Evolutionary conservation across 2,797 vertebrate genomes (phyloP), one percentile per base, ranked within the genome.

Genomic region (Pyrocephalus nanus): DNA sequence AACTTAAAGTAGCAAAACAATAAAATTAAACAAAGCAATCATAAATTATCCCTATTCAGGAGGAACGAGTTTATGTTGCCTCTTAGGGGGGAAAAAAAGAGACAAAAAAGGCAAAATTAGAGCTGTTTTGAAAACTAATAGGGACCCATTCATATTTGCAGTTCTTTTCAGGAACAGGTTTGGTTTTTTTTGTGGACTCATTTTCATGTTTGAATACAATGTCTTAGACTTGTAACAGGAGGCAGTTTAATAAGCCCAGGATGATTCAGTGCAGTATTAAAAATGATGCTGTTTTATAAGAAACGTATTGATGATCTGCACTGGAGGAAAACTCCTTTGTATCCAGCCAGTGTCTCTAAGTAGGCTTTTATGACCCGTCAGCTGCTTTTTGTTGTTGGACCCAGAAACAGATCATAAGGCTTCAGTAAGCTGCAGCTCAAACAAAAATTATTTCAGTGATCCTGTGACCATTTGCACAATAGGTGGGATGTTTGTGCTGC

Each of bases 251-350:
- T 86, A 55, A 74, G 22, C 20, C 86, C 18, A 13, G 18, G 69
- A 15, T 84, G 17, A 66, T 75, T 86, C 80, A 57, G 20, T 40
- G 40, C 61, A 65, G 36, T 53, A 40, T 61, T 79, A 86, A 82
- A 93, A 93, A 86, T 84, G 60, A 93, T 90, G 69, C 74, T 79
- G 38, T 90, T 50, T 88, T 81, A 81, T 66, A 66, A 92, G 78
- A 58, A 88, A 50, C 19, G 15, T 77, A 66, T 54, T 84, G 66
- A 92, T 88, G 36, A 27, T 71, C 40, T 92, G 21, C 50, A 90
- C 73, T 88, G 88, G 57, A 76, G 53, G 57, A 91, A 34, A 86
- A 10, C 15, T 54, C 40, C 73, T 47, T 34, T 84, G 50, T 73
- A 65, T 21, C 86, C 57, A 81, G 69, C 58, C 27, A 29, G 19